These are phyloP conservation scores for Isoperla grammatica DNA, from an alignment of 2,888 invertebrate genomes.

Conservation along the genomic window DNA sequence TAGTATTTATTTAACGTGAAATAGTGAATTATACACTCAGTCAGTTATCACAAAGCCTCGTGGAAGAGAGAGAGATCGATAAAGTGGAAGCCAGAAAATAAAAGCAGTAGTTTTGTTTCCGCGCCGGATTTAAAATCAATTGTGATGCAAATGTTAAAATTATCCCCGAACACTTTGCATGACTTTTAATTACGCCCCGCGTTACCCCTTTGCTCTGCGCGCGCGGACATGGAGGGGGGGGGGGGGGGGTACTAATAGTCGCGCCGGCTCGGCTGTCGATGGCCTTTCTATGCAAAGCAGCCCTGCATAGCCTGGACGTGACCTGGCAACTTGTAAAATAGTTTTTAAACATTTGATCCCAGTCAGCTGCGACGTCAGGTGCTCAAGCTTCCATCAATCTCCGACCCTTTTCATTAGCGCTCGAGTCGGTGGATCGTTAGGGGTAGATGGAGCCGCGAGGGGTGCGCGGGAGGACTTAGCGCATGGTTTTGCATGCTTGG, in stretches of 20 bases:
- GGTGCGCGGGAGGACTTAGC: neutral
- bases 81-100: no score
- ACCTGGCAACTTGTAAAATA: constrained; percentile 21
- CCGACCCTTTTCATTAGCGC: constrained; percentile 15
- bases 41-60: no score
- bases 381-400: constrained; percentile 20
- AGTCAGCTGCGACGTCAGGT: constrained; percentile 23
- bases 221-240: neutral
- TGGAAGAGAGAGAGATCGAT: no score
- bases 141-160: no score
- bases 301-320: constrained; percentile 7
- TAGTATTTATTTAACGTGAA: no score
- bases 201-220: neutral
- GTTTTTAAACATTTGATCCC: constrained; percentile 21
- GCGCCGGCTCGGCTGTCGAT: neutral
- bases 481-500: neutral
- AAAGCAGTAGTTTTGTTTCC: no score
- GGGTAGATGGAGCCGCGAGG: neutral
- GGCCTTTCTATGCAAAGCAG: constrained; percentile 1
- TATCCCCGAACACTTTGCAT: neutral
- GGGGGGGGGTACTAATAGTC: no score
- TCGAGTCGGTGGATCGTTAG: neutral
- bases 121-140: no score
- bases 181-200: constrained; percentile 1
- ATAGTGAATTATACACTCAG: no score